Percentiles rank a stretch among this genome's conserved stretches.
Evolutionary conservation across 2,113 vertebrate species (phyloP).

Genomic region (Carlito syrichta): DNA sequence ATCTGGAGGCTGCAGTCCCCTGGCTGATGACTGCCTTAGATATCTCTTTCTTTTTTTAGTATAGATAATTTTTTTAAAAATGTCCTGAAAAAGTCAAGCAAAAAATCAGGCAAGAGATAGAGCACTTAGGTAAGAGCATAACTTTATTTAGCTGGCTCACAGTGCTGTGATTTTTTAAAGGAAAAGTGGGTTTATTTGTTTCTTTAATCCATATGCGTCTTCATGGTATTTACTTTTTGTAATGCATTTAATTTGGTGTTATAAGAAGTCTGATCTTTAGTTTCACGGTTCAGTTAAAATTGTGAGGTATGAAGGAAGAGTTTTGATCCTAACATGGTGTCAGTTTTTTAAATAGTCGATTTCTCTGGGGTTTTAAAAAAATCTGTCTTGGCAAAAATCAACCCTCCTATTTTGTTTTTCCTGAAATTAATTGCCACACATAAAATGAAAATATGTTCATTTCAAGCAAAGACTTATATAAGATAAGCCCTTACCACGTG

Average conservation of each 20-base stretch:
- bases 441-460: neutral
- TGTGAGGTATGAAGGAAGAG: neutral
- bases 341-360: neutral
- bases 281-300: neutral
- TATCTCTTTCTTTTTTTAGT: neutral
- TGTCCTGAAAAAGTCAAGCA: neutral
- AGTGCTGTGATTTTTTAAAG: neutral
- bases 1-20: neutral
- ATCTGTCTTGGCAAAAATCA: neutral
- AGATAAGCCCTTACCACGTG: neutral
- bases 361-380: neutral
- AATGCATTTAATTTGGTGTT: neutral
- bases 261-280: neutral
- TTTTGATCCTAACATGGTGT: neutral
- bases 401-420: neutral
- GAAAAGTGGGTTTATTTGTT: neutral
- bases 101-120: neutral
- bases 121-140: neutral
- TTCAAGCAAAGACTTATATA: neutral
- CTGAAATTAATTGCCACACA: neutral
- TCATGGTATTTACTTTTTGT: neutral
- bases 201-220: neutral
- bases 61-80: neutral
- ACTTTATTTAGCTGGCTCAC: neutral
- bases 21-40: neutral